Evolutionary conservation across 2,797 vertebrate species (phyloP), one percentile per base, ranked within the genome.

Genomic region (Poeciliopsis gracilis): DNA sequence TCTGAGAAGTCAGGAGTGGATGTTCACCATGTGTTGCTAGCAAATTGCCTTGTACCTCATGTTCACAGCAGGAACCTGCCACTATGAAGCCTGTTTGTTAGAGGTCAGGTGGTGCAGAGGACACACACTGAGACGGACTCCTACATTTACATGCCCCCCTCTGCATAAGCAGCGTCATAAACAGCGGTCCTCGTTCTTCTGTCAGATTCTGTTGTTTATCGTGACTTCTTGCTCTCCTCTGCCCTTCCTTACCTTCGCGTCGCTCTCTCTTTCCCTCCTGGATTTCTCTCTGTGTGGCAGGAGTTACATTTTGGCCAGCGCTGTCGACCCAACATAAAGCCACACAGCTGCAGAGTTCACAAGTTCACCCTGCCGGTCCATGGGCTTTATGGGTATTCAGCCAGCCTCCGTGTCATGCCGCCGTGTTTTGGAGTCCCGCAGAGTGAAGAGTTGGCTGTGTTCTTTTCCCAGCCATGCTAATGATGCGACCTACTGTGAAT

Each of bases 31-130:
- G 59, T 67, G 81, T 61, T 63, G 18, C 46, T 75, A 82, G 79
- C 83, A 85, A 85, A 86, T 89, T 91, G 87, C 85, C 86, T 84
- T 82, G 81, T 88, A 83, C 78, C 83, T 89, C 75, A 80, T 88
- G 82, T 83, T 88, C 86, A 86, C 88, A 89, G 87, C 88, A 67
- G 80, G 80, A 9, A 71, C 77, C 88, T 88, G 88, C 83, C 88
- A 88, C 78, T 28, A 20, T 80, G 77, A 85, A 57, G 75, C 84
- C 80, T 83, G 83, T 79, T 90, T 59, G 73, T 91, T 87, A 89
- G 84, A 36, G 30, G 30, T 30, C 30, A 63, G 33, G 30, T 10
- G 30, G 10, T 49, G 71, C 71, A 72, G 1, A 83, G 41, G 49
- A 77, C 45, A 57, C 61, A 69, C 16, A 25, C 12, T 51, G 47